These are phyloP conservation scores for Phengaris arion DNA, from an alignment of 2,888 invertebrate genomes.

Conservation along the genomic window DNA sequence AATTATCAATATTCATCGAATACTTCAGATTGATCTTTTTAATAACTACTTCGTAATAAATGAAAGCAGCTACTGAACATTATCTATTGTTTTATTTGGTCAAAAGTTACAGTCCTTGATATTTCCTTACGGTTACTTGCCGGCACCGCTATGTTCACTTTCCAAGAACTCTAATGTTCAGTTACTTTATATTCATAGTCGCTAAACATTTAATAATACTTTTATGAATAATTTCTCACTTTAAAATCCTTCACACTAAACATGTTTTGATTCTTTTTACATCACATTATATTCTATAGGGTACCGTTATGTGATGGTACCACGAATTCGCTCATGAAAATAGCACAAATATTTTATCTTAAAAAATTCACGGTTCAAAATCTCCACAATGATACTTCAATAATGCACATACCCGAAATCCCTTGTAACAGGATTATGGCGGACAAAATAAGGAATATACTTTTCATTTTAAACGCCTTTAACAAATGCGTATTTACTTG, in stretches of 20 bases:
- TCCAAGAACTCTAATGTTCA: neutral
- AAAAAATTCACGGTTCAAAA: conserved; percentile 8
- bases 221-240: conserved; percentile 8
- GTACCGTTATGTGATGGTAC: conserved; percentile 13
- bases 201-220: conserved; percentile 1
- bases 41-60: too few relatives aligned
- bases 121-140: neutral
- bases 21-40: too few relatives aligned
- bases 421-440: conserved; percentile 6
- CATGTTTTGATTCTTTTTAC: neutral
- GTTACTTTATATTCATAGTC: conserved; percentile 1
- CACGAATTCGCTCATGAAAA: conserved; percentile 1
- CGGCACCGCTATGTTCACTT: neutral
- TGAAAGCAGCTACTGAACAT: too few relatives aligned
- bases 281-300: neutral
- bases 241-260: conserved; percentile 11
- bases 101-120: neutral
- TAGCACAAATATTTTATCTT: neutral
- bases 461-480: conserved; percentile 25
- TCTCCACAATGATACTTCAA: conserved; percentile 1
- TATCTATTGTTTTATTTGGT: too few relatives aligned
- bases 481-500: conserved; percentile 17
- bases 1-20: too few relatives aligned
- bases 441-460: conserved; percentile 18
- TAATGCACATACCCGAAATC: conserved; percentile 12